Evolutionary conservation across 2,888 invertebrate genomes (phyloP).

Genomic region (Lottia gigantea): DNA sequence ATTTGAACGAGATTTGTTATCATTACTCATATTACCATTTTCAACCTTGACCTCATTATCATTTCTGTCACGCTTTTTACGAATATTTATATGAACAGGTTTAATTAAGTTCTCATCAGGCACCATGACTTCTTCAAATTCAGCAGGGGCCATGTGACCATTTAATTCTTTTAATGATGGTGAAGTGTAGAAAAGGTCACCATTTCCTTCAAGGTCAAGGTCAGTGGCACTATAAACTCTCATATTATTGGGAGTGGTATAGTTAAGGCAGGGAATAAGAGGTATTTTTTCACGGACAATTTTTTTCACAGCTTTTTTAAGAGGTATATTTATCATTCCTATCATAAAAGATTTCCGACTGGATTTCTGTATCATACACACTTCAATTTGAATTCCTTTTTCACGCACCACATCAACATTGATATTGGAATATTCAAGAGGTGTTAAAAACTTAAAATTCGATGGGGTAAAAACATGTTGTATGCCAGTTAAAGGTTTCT

Average conservation of each 20-base stretch:
- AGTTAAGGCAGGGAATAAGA: conserved; percentile 57
- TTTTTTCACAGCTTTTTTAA: conserved; percentile 53
- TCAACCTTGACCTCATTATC: conserved; percentile 21
- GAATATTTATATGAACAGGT: conserved; percentile 4
- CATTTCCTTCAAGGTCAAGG: conserved; percentile 38
- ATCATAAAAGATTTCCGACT: conserved; percentile 53
- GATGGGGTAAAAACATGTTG: conserved; percentile 50
- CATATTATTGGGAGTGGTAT: conserved; percentile 59
- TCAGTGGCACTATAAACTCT: conserved; percentile 56
- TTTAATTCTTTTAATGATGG: conserved; percentile 43
- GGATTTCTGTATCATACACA: conserved; percentile 59
- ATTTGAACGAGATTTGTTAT: background rate
- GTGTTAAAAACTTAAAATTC: conserved; percentile 48
- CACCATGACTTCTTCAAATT: background rate
- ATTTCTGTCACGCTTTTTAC: background rate
- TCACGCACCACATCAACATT: conserved; percentile 45
- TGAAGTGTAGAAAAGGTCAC: conserved; percentile 41
- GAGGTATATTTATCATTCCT: conserved; percentile 53
- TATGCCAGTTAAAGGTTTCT: conserved; percentile 28
- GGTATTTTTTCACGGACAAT: conserved; percentile 54
- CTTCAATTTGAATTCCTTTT: conserved; percentile 53
- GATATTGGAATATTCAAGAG: conserved; percentile 57
- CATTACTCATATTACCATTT: background rate
- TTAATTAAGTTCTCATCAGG: conserved; percentile 5
- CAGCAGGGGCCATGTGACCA: conserved; percentile 28